Evolutionary conservation across 1,140 invertebrate genomes (phyloP), one percentile per base, ranked within the genome.

Genomic region (Caerostris darwini): DNA sequence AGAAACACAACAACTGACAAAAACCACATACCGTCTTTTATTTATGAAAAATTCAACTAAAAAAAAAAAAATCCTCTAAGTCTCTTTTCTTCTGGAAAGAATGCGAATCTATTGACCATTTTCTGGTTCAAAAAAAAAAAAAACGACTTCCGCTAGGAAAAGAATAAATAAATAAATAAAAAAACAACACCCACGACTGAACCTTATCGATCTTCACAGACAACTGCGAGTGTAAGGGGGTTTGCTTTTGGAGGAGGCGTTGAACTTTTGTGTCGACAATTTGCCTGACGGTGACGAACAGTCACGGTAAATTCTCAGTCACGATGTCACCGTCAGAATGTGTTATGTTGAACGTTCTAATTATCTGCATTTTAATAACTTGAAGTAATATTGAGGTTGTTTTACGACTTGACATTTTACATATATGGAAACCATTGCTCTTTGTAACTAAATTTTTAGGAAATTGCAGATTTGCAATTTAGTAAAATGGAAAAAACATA

Each of bases 51-150:
- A 77, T 34, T 34, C 34, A 34, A 3, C 17, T 3, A 6, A 71
- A 77, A 77, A 77, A 12, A 12, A 77, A 50, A 19, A 10, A 50
- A 71, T 77, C 71, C 50, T 50, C 71, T 12, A 19, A 77, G 71
- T 10, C 71, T 8, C 3, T 50, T 77, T 53, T 77, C 34, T 77
- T 77, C 7, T 77, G 4, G 50, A 50, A 77, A 77, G 71, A 77
- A 77, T 77, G 34, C 50, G 71, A 77, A 77, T 77, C 71, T 77
- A 77, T 77, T 77, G 71, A 77, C 71, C 50, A 12, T 77, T 71
- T 50, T 34, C 69, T 34, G 19, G 19, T 4, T 50, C 7, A 12
- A 17, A 14, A 64, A 53, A 77, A 53, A 53, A 77, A 50, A 3
- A 50, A 12, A 34, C 34, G 71, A 77, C 71, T 77, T 77, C 71